Conservation (phyloP, 2,888 invertebrate species). For the Epinotia ramella region DNA sequence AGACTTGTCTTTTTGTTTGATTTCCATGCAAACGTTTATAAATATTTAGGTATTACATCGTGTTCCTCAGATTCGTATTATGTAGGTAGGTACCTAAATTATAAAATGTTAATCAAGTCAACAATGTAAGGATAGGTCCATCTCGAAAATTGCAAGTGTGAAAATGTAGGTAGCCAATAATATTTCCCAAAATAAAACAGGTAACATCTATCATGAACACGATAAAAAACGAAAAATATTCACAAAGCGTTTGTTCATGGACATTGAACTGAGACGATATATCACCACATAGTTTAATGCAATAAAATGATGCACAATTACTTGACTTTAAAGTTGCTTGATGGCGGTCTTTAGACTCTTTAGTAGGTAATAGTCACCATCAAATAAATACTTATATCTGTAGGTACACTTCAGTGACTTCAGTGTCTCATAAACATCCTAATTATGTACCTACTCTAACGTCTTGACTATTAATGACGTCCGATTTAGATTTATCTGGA, state of each 20-base stretch:
- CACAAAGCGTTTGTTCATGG: neutral
- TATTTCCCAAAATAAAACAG: neutral
- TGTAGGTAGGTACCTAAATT: too few species aligned
- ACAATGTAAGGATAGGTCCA: neutral
- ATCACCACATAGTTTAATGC: neutral
- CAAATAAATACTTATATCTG: neutral
- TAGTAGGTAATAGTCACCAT: neutral
- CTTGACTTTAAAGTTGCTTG: neutral
- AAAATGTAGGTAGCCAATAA: neutral
- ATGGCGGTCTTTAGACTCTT: neutral
- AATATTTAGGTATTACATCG: neutral
- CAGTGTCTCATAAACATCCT: neutral
- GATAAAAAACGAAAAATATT: neutral
- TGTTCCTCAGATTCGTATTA: neutral
- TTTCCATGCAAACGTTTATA: neutral
- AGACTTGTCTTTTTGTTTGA: neutral
- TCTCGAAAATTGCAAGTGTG: neutral
- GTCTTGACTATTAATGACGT: too few species aligned
- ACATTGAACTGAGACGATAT: neutral
- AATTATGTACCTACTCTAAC: neutral
- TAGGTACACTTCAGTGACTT: neutral
- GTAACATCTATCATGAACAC: neutral
- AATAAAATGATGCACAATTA: neutral
- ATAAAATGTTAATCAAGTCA: neutral
- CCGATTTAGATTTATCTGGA: too few species aligned